Evolutionary conservation across 2,888 invertebrate species (phyloP), one percentile per base, ranked within the genome.

Genomic region (Rhingia campestris): DNA sequence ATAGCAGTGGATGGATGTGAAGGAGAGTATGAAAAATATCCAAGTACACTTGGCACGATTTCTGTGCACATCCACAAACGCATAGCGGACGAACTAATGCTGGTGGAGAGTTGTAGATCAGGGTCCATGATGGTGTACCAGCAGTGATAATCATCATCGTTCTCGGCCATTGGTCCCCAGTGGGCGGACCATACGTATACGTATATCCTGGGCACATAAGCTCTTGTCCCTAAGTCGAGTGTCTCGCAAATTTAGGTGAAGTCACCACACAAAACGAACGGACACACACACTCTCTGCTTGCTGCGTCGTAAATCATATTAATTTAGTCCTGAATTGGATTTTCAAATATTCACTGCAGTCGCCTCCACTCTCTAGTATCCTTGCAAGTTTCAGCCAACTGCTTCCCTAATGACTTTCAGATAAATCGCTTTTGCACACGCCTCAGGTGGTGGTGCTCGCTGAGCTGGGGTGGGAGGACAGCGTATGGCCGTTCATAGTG

Each of bases 301-400:
- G 22, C 22, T 30, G 10, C 10, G 32, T 54, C 79, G 79, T 84
- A 84, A 84, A 84, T 84, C 82, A 84, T 84, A 84, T 74, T 74
- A 80, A 84, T 79, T 84, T 84, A 84, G 84, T 84, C 74, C 80
- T 75, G 80, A 70, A 80, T 84, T 84, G 70, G 79, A 84, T 84
- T 84, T 79, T 79, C 69, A 58, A 79, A 79, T 70, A 74, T 79
- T 73, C 69, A 58, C 69, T 79, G 72, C 66, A 77, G 41, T 33
- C 39, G 49, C 22, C 22, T 32, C 10, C 30, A 6, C 6, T 41
- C 30, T 22, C 6, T 2, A 9, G 37, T 49, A 39, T 73, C 80
- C 32, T 59, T 37, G 41, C 37, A 37, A 58, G 53, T 51, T 39
- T 51, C 14, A 32, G 30, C 64, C 69, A 79, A 69, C 74, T 75